phyloP scores from a whole-genome alignment of 1,140 invertebrate genomes.

The Catajapyx aquilonaris region DNA sequence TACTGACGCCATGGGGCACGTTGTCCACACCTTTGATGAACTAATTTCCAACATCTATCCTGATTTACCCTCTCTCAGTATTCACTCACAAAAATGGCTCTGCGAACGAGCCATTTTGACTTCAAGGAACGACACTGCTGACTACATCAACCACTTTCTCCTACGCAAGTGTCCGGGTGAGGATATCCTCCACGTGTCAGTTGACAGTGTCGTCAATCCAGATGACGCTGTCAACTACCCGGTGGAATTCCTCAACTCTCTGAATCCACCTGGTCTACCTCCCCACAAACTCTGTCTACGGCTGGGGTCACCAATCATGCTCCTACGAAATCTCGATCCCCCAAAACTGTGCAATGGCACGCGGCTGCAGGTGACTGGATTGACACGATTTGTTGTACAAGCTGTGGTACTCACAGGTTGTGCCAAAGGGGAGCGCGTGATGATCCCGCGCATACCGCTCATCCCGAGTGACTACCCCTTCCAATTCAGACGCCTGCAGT shows the following conservation, averaged over 20 bases:
- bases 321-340: constrained; percentile 8
- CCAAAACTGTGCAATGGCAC: constrained; percentile 9
- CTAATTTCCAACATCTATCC: constrained; percentile 1
- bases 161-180: constrained; percentile 2
- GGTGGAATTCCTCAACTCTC: constrained; percentile 9
- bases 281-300: constrained; percentile 3
- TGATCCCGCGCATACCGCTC: constrained; percentile 10
- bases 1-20: background rate
- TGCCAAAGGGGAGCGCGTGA: constrained; percentile 10
- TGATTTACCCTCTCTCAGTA: background rate
- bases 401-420: constrained; percentile 8
- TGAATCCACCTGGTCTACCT: constrained; percentile 8
- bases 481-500: constrained; percentile 17
- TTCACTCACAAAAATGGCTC: constrained; percentile 1
- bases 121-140: constrained; percentile 6
- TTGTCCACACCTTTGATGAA: background rate
- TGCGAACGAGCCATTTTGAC: constrained; percentile 3
- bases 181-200: constrained; percentile 5
- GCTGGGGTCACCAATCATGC: constrained; percentile 7
- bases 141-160: constrained; percentile 7
- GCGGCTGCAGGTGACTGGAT: constrained; percentile 6
- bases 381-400: constrained; percentile 4
- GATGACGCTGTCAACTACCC: constrained; percentile 10
- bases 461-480: constrained; percentile 9
- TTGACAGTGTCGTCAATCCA: constrained; percentile 8